Evolutionary conservation across 2,113 vertebrate species (phyloP), one percentile per base, ranked within the genome.

Genomic region (Erythrocercus mccallii): DNA sequence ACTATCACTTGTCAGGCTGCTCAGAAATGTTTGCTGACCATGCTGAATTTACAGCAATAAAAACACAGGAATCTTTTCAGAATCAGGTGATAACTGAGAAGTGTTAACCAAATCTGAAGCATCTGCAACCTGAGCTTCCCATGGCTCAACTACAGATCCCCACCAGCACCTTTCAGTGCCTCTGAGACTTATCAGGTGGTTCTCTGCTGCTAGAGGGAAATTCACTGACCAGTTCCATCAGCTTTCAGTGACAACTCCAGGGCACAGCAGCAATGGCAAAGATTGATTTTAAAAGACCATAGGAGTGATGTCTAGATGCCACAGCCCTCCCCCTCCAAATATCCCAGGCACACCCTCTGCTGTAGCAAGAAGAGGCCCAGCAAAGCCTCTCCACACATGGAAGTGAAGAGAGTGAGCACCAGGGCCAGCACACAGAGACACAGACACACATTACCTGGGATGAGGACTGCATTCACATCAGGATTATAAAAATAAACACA

Each of bases 371-470:
- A 88, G 54, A 94, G 79, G 92, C 78, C 86, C 94, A 95, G 86
- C 84, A 95, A 91, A 93, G 72, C 40, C 66, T 78, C 92, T 95
- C 58, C 12, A 58, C 50, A 38, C 65, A 87, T 16, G 74, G 62
- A 71, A 77, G 90, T 80, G 70, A 70, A 93, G 81, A 94, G 81
- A 94, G 81, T 2, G 30, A 91, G 94, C 65, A 22, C 73, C 81
- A 78, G 87, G 92, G 83, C 89, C 92, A 94, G 87, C 93, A 98
- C 95, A 96, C 88, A 30, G 95, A 85, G 81, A 94, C 92, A 80
- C 5, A 93, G 51, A 96, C 35, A 12, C 71, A 88, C 81, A 60
- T 98, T 98, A 98, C 98, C 98, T 98, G 98, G 98, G 96, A 99
- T 98, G 97, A 98, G 98, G 98, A 98, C 98, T 98, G 97, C 94